Evolutionary conservation across 2,888 invertebrate species (phyloP).

Genomic region (Trichopria drosophilae): DNA sequence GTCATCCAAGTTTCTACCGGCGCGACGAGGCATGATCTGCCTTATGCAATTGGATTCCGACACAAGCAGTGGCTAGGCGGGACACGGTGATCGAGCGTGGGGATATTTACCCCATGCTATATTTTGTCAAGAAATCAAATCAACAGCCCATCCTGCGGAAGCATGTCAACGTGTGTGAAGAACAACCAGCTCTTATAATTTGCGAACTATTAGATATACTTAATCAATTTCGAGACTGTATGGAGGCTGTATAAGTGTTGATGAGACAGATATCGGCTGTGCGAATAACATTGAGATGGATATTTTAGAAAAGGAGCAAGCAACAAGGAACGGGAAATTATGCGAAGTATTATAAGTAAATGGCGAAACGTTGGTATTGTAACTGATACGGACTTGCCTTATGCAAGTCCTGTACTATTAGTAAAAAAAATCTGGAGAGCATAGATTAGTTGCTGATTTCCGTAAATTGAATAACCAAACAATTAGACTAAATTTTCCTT

Average conservation of each 20-base stretch:
- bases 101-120: too few relatives aligned
- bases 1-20: too few relatives aligned
- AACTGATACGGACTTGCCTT: conserved; percentile 22
- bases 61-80: neutral
- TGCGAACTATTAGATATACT: neutral
- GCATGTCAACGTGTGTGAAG: too few relatives aligned
- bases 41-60: too few relatives aligned
- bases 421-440: conserved; percentile 24
- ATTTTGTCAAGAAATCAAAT: too few relatives aligned
- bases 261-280: conserved; percentile 17
- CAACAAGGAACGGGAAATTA: conserved; percentile 14
- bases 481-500: neutral
- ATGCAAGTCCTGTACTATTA: conserved; percentile 30
- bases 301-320: conserved; percentile 20
- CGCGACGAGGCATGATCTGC: too few relatives aligned
- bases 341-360: conserved; percentile 21
- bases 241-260: neutral
- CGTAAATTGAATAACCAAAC: neutral
- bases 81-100: conserved; percentile 5
- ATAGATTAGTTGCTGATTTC: conserved; percentile 7
- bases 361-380: conserved; percentile 19
- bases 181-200: too few relatives aligned
- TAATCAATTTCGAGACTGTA: neutral
- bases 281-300: conserved; percentile 18
- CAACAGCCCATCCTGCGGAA: too few relatives aligned